These are phyloP conservation scores for Simalia tracyae DNA, from an alignment of 2,797 vertebrate genomes.

Conservation along the genomic window DNA sequence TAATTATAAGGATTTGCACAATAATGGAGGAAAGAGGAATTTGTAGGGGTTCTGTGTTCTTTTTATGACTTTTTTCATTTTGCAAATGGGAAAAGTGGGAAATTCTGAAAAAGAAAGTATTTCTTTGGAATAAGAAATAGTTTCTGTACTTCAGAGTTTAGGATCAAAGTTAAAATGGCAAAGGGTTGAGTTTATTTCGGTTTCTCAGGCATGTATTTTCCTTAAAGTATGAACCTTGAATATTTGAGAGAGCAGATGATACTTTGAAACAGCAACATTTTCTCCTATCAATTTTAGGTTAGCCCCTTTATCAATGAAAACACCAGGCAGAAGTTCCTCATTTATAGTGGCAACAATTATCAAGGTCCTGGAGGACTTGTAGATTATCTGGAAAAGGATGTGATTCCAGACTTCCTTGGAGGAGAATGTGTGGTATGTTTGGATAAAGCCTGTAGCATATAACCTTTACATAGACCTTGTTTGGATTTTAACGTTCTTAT, in stretches of 20 bases:
- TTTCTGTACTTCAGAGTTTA: background rate
- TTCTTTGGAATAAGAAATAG: background rate
- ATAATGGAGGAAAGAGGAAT: background rate
- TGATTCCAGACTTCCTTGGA: constrained; percentile 82
- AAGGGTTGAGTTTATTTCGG: background rate
- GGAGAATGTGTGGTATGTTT: constrained; percentile 80
- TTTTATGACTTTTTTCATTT: background rate
- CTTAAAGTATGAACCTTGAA: background rate
- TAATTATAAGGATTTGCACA: background rate
- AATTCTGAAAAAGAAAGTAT: background rate
- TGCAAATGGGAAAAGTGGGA: background rate
- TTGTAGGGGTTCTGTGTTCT: background rate
- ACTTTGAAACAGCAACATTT: background rate
- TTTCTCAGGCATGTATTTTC: background rate
- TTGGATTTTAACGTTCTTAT: background rate
- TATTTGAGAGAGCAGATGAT: background rate
- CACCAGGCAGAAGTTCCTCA: constrained; percentile 81
- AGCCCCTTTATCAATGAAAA: constrained; percentile 85
- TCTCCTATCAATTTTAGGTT: constrained; percentile 65
- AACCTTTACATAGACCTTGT: background rate
- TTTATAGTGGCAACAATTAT: constrained; percentile 82
- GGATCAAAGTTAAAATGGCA: background rate
- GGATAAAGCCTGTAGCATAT: too few relatives aligned
- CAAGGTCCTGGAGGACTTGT: constrained; percentile 79
- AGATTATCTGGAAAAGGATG: constrained; percentile 78